Percentiles rank a stretch among this genome's conserved stretches.
Evolutionary conservation across 2,113 vertebrate genomes (phyloP).

Genomic region (Atractosteus spatula): DNA sequence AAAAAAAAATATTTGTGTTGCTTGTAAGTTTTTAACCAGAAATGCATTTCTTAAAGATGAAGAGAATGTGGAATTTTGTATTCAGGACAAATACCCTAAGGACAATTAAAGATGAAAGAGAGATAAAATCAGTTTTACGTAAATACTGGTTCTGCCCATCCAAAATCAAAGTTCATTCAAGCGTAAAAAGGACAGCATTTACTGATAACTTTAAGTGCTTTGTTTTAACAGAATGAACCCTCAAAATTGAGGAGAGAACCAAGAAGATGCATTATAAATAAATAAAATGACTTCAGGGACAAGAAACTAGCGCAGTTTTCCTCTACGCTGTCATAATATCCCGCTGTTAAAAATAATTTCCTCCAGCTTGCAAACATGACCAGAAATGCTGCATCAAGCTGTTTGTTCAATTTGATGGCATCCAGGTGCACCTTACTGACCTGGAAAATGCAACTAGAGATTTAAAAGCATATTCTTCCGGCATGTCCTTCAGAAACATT

Average conservation of each 20-base stretch:
- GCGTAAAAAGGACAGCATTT: too few relatives aligned
- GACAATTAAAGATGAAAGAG: too few relatives aligned
- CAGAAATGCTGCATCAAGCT: not conserved
- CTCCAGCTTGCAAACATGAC: not conserved
- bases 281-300: not conserved
- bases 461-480: not conserved
- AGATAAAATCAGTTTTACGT: too few relatives aligned
- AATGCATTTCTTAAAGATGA: too few relatives aligned
- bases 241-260: not conserved
- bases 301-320: not conserved
- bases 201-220: too few relatives aligned
- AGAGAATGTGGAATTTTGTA: too few relatives aligned
- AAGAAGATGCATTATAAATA: not conserved
- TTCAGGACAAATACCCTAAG: too few relatives aligned
- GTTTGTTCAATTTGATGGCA: not conserved
- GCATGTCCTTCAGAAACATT: too few relatives aligned
- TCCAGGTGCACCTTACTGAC: not conserved
- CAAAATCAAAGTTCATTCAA: too few relatives aligned
- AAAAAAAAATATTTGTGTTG: too few relatives aligned
- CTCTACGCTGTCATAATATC: not conserved
- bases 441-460: slow-evolving; percentile 3
- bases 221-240: not conserved
- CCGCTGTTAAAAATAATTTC: slow-evolving; percentile 12
- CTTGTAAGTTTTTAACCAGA: too few relatives aligned
- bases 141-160: too few relatives aligned